Evolutionary conservation across 2,888 invertebrate genomes (phyloP).

Genomic region (Drosophila pseudotalamancana): DNA sequence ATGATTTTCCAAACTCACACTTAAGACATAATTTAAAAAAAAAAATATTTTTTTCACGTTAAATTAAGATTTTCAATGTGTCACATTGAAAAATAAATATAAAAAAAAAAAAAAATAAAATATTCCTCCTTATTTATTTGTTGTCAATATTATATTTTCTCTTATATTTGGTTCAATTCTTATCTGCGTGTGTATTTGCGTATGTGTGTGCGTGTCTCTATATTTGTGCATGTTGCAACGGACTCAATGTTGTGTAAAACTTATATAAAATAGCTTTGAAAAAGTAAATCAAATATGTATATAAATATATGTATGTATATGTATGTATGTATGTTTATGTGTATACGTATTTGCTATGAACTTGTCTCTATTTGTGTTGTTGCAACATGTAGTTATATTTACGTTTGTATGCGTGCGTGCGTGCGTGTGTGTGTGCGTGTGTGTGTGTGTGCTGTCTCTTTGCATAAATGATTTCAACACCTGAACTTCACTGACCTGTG

Average conservation of each 20-base stretch:
- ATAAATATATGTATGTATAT: conserved; percentile 5
- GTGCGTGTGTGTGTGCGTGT: conserved; percentile 13
- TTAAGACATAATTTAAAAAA: background rate
- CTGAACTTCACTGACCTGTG: conserved; percentile 40
- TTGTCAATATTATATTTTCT: background rate
- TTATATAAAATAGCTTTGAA: conserved; percentile 26
- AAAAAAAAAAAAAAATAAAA: background rate
- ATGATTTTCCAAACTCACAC: background rate
- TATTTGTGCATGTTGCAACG: conserved; percentile 80
- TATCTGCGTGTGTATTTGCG: conserved; percentile 9
- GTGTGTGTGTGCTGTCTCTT: conserved; percentile 14
- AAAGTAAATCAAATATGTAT: background rate
- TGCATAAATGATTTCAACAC: conserved; percentile 26
- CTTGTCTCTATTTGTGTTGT: conserved; percentile 41
- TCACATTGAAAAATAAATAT: background rate
- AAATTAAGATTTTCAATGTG: background rate
- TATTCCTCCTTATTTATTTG: background rate
- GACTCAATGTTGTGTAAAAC: conserved; percentile 49
- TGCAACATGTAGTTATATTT: conserved; percentile 73
- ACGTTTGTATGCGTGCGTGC: background rate
- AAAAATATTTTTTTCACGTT: background rate
- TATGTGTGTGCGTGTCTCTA: conserved; percentile 41
- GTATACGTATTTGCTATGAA: conserved; percentile 28
- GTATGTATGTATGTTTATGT: conserved; percentile 26
- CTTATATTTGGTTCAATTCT: background rate